These are phyloP conservation scores for Escarpia spicata DNA, from an alignment of 2,888 invertebrate genomes.

Conservation along the genomic window DNA sequence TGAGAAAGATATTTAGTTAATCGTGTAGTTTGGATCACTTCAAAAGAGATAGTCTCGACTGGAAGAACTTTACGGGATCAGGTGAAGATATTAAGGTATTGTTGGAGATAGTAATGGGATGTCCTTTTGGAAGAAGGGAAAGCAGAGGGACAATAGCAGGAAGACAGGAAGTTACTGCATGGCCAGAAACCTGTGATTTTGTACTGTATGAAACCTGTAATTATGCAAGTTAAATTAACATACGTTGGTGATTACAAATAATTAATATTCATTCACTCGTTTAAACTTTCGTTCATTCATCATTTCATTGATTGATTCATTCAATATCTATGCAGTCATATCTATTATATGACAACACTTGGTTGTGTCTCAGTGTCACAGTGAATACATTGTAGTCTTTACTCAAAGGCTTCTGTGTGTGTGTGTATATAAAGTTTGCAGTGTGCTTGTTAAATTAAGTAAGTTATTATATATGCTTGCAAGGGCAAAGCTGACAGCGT, in stretches of 20 bases:
- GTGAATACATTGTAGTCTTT: background rate
- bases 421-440: background rate
- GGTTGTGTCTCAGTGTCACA: background rate
- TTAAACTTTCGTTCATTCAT: too few relatives aligned
- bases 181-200: background rate
- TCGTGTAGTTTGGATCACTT: background rate
- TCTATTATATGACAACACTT: background rate
- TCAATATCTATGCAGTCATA: background rate
- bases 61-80: background rate
- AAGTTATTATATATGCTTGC: background rate
- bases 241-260: background rate
- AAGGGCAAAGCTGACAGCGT: background rate
- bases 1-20: background rate
- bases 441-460: background rate
- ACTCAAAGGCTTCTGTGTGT: background rate
- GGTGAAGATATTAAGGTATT: background rate
- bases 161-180: background rate
- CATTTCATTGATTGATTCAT: too few relatives aligned
- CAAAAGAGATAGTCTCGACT: background rate
- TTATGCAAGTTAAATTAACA: background rate
- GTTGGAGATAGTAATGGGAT: background rate
- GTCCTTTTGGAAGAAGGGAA: background rate
- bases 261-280: background rate
- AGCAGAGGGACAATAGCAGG: background rate
- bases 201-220: background rate